These are phyloP conservation scores for Dreissena polymorpha DNA, from an alignment of 1,140 invertebrate genomes.

Conservation along the genomic window DNA sequence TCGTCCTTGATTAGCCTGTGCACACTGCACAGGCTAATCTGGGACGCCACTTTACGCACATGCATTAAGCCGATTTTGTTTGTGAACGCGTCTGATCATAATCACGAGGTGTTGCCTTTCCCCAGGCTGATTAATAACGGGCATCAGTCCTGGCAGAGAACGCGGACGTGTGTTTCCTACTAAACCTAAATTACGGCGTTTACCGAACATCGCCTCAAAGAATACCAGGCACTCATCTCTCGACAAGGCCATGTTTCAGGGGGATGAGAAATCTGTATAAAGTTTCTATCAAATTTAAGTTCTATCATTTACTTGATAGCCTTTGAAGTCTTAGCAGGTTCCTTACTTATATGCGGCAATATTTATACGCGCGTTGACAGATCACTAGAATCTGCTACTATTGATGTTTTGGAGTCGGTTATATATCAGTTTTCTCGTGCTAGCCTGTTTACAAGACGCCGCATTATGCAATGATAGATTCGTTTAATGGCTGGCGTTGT, in stretches of 20 bases:
- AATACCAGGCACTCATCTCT: slow-evolving; percentile 8
- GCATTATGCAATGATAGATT: slow-evolving; percentile 44
- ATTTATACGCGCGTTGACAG: slow-evolving; percentile 50
- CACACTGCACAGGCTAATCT: too few species aligned
- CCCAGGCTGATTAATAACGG: neutral
- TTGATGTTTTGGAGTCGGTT: slow-evolving; percentile 38
- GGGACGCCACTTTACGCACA: too few species aligned
- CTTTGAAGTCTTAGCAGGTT: slow-evolving; percentile 37
- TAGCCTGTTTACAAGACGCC: slow-evolving; percentile 25
- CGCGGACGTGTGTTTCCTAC: neutral
- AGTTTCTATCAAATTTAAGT: slow-evolving; percentile 39
- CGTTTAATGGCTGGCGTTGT: neutral
- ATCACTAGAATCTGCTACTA: slow-evolving; percentile 9
- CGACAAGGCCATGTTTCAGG: slow-evolving; percentile 46
- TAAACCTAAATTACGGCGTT: neutral
- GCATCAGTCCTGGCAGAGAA: neutral
- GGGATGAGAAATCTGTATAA: slow-evolving; percentile 43
- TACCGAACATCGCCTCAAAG: neutral
- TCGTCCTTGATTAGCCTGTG: too few species aligned
- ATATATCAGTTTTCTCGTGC: slow-evolving; percentile 24
- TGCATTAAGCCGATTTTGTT: too few species aligned
- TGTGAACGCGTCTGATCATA: too few species aligned
- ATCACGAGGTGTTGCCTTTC: too few species aligned
- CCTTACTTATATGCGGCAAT: slow-evolving; percentile 43
- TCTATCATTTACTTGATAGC: slow-evolving; percentile 33